Evolutionary conservation across 2,888 invertebrate species (phyloP), one percentile per base, ranked within the genome.

Genomic region (Leptinotarsa peninsularis): DNA sequence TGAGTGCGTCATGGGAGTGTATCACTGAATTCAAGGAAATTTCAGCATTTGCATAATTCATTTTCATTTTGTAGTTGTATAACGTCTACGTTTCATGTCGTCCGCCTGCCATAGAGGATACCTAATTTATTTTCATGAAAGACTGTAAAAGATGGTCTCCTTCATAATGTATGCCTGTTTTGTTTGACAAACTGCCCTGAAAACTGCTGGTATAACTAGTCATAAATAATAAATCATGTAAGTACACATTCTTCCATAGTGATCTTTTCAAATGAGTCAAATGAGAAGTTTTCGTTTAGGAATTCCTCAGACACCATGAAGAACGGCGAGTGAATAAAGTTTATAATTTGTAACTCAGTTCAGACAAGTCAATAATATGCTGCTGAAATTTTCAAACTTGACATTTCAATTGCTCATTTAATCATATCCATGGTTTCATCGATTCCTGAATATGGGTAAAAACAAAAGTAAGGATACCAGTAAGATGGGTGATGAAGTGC

Each of bases 201-300:
- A 52, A 17, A 17, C 52, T 52, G 15, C 52, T 15, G 52, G 52
- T 52, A 52, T 52, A 17, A 52, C 52, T 17, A n/a, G 52, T 52
- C n/a, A 52, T 52, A n/a, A 52, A 52, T 52, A 52, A 52, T 52
- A 52, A 52, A 52, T 52, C 52, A 52, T 17, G n/a, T n/a, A n/a
- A 15, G n/a, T 52, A 52, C 52, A 43, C 10, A 43, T 43, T 43
- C 43, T 43, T 43, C 3, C 10, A 33, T 33, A 43, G 43, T 43
- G 43, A 43, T 43, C 52, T 52, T 52, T 52, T 52, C n/a, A n/a
- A 52, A 52, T 52, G n/a, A 52, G n/a, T 52, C 4, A 52, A n/a
- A 52, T 52, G 52, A 3, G 43, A 43, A 43, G 7, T 33, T 33
- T 10, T 10, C 43, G 10, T 10, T 10, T 43, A 0, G 43, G 3